Evolutionary conservation across 2,113 vertebrate species (phyloP).

Genomic region (western clawed frog (Xenopus tropicalis)): DNA sequence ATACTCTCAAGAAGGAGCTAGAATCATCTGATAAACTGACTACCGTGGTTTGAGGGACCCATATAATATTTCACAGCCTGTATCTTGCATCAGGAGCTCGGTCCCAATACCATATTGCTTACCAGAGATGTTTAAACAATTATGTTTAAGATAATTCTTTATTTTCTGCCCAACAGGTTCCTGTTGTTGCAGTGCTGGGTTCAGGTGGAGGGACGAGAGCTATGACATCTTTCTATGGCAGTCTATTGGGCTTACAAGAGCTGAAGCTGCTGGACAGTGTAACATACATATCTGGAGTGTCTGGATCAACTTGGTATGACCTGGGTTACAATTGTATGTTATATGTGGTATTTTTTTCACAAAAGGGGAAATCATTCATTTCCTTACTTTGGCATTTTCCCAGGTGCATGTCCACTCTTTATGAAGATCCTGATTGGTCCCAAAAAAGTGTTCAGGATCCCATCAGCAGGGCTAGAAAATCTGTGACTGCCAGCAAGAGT

Average conservation of each 20-base stretch:
- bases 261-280: constrained; percentile 69
- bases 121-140: too few relatives aligned
- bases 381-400: constrained; percentile 7
- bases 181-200: constrained; percentile 69
- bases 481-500: constrained; percentile 62
- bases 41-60: too few relatives aligned
- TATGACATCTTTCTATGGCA: constrained; percentile 74
- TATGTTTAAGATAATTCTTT: too few relatives aligned
- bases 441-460: constrained; percentile 56
- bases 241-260: constrained; percentile 73
- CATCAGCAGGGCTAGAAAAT: constrained; percentile 52
- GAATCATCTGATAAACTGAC: too few relatives aligned
- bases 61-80: too few relatives aligned
- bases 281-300: constrained; percentile 74
- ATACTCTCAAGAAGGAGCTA: too few relatives aligned
- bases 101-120: too few relatives aligned
- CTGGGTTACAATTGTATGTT: neutral
- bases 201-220: constrained; percentile 82
- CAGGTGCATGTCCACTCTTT: constrained; percentile 77
- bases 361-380: neutral
- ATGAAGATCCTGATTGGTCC: constrained; percentile 75
- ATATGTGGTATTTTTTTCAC: too few relatives aligned
- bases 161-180: constrained; percentile 61
- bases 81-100: too few relatives aligned
- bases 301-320: constrained; percentile 85